phyloP scores from a whole-genome alignment of 2,113 vertebrate genomes.

The Hippoglossus stenolepis region DNA sequence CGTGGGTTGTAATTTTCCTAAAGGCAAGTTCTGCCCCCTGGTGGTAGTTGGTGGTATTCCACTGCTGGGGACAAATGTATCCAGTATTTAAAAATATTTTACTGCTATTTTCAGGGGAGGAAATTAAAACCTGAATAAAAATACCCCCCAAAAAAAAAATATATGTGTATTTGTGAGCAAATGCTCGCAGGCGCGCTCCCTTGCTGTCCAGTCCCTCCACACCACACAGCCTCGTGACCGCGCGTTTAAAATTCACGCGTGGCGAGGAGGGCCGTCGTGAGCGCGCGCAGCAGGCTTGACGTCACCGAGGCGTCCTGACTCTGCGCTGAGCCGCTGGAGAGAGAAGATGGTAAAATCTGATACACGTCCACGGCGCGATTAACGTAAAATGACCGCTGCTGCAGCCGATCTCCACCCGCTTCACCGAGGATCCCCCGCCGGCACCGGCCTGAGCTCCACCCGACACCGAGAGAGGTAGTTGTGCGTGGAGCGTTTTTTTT shows the following conservation, averaged over 20 bases:
- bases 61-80: neutral
- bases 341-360: constrained; percentile 73
- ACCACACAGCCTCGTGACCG: constrained; percentile 53
- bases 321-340: constrained; percentile 77
- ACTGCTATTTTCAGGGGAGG: neutral
- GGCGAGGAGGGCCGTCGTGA: constrained; percentile 70
- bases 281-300: constrained; percentile 81
- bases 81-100: neutral
- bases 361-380: constrained; percentile 48
- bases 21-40: constrained; percentile 49
- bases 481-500: constrained; percentile 30
- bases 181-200: neutral
- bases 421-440: constrained; percentile 27
- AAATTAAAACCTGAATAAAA: too few relatives aligned
- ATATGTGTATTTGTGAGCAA: neutral
- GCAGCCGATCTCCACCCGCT: constrained; percentile 6
- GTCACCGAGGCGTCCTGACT: constrained; percentile 84
- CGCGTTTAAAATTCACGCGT: constrained; percentile 75
- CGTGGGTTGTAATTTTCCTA: neutral
- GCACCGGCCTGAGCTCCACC: constrained; percentile 37
- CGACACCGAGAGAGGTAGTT: constrained; percentile 72
- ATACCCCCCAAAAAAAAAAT: too few relatives aligned
- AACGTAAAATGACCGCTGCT: constrained; percentile 51
- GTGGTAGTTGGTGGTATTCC: constrained; percentile 7
- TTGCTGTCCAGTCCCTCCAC: neutral